Evolutionary conservation across 2,888 invertebrate species (phyloP), one percentile per base, ranked within the genome.

Genomic region (Epinotia demarniana): DNA sequence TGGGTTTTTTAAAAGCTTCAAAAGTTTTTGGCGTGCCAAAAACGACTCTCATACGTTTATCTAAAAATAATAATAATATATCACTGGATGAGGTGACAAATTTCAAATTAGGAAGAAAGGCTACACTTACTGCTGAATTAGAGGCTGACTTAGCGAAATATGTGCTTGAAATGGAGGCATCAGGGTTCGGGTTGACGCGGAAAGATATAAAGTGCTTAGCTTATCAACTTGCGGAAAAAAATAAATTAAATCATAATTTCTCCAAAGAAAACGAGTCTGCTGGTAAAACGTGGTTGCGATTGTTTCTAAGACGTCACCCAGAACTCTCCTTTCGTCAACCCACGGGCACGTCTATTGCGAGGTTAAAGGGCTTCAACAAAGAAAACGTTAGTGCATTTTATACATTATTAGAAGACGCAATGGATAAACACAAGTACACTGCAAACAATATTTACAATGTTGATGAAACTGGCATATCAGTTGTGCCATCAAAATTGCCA

Each of bases 391-490:
- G 9, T 27, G 13, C 2, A 23, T 60, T 60, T 27, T 60, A 60
- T 60, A 60, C 0, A 2, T 27, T 27, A 23, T 27, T 60, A 27
- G 23, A 23, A 27, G 13, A 23, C 23, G 27, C 27, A 27, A 27
- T 60, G 60, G 60, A 60, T 16, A 60, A 60, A 33, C 8, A 60
- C 27, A 33, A 33, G 27, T 60, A 16, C 13, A 27, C 60, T 60
- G 5, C 60, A 4, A 27, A 60, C 27, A 27, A 33, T 8, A 60
- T 60, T 5, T 60, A 60, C 27, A 60, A 60, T 8, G 27, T 60
- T 4, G 60, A 60, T 60, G 60, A 60, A 8, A 60, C 60, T 6
- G 60, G 60, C 4, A 60, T 60, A 33, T 60, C 60, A 60, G 27
- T 33, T 27, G 60, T 60, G 16, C 60, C 60, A 4, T 6, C 3